Conservation (phyloP, 1,140 invertebrate species). For the Drosophila cardini region DNA sequence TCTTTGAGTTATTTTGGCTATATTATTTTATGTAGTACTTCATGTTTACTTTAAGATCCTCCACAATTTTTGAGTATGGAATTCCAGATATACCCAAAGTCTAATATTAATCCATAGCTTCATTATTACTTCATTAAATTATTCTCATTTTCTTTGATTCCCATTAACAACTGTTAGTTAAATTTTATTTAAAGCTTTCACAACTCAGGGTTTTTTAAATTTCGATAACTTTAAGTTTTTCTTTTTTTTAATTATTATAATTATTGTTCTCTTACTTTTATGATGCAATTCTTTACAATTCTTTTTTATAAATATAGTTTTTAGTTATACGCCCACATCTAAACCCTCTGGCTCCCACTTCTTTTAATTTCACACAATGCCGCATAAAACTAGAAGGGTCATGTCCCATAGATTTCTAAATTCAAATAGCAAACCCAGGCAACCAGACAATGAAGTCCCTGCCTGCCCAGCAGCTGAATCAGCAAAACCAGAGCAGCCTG, state of each 20-base stretch:
- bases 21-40: too few species aligned
- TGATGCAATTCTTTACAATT: conserved; percentile 2
- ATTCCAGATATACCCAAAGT: too few species aligned
- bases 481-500: conserved; percentile 68
- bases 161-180: too few species aligned
- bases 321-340: conserved; percentile 5
- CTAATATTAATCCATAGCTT: too few species aligned
- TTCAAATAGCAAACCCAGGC: conserved; percentile 63
- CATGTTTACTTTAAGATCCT: too few species aligned
- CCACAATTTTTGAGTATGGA: too few species aligned
- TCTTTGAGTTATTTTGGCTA: too few species aligned
- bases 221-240: not conserved
- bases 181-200: too few species aligned
- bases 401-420: conserved; percentile 74
- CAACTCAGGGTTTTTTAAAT: too few species aligned
- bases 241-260: conserved; percentile 6
- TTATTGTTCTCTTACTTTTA: conserved; percentile 1
- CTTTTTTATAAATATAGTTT: not conserved
- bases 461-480: conserved; percentile 36
- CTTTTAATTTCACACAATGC: conserved; percentile 24
- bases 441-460: conserved; percentile 37
- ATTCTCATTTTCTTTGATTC: too few species aligned
- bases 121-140: too few species aligned
- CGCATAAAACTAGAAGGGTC: conserved; percentile 36
- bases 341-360: not conserved